phyloP scores from a whole-genome alignment of 2,113 vertebrate genomes.

The Clarias batrachus region DNA sequence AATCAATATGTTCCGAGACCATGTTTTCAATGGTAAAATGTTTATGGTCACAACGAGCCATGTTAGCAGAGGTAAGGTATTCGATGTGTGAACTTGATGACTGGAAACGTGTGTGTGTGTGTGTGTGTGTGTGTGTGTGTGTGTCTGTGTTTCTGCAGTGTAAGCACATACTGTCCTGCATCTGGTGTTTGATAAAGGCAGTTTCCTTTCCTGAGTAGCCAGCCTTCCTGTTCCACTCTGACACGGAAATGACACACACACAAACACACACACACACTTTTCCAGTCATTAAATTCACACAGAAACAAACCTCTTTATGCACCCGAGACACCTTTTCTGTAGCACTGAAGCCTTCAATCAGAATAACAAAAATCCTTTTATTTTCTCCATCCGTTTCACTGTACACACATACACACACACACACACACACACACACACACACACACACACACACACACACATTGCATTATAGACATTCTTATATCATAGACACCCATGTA shows the following conservation, averaged over 20 bases:
- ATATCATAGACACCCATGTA: not conserved
- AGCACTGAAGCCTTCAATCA: not conserved
- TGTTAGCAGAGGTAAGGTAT: not conserved
- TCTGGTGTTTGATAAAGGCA: slow-evolving; percentile 69
- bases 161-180: slow-evolving; percentile 73
- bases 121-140: slow-evolving; percentile 24
- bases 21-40: not conserved
- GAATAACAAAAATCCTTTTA: not conserved
- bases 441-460: not conserved
- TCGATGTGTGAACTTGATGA: not conserved
- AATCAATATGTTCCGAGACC: not conserved
- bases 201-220: slow-evolving; percentile 73
- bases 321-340: not conserved
- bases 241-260: slow-evolving; percentile 57
- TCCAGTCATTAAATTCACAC: not conserved
- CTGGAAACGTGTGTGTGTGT: slow-evolving; percentile 2
- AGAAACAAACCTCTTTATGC: not conserved
- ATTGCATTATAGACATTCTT: not conserved
- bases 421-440: too few species aligned
- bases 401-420: too few species aligned
- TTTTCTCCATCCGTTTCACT: not conserved
- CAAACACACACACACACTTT: slow-evolving; percentile 8
- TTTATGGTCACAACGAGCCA: not conserved
- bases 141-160: slow-evolving; percentile 64
- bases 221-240: slow-evolving; percentile 66